phyloP scores from a whole-genome alignment of 2,113 vertebrate genomes.

The Sebastes fasciatus region DNA sequence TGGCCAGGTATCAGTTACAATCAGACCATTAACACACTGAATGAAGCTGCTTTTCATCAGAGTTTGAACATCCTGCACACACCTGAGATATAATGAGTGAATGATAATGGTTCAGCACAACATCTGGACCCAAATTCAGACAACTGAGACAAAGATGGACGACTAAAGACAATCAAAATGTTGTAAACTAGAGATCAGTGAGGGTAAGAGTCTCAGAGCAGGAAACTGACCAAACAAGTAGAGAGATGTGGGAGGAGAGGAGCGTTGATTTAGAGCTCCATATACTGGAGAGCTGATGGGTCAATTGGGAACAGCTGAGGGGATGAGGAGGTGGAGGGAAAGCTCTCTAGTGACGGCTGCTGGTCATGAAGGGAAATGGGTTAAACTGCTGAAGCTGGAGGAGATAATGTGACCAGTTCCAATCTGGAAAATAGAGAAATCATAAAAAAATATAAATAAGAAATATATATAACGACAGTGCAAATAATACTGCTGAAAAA shows the following conservation, averaged over 20 bases:
- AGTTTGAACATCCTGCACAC: background rate
- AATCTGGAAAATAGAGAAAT: background rate
- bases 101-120: background rate
- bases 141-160: background rate
- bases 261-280: background rate
- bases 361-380: background rate
- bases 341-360: background rate
- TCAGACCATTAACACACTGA: background rate
- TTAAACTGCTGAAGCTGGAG: background rate
- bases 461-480: too few species aligned
- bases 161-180: background rate
- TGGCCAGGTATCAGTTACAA: slow-evolving; percentile 77
- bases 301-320: background rate
- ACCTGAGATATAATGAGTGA: background rate
- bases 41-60: background rate
- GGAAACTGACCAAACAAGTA: background rate
- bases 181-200: background rate
- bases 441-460: too few species aligned
- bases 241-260: too few species aligned
- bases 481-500: too few species aligned
- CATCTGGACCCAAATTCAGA: background rate
- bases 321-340: too few species aligned
- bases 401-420: background rate
- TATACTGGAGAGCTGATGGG: background rate
- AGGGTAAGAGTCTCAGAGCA: background rate